Evolutionary conservation across 2,888 invertebrate species (phyloP), one percentile per base, ranked within the genome.

Genomic region (Chrysolina haemoptera): DNA sequence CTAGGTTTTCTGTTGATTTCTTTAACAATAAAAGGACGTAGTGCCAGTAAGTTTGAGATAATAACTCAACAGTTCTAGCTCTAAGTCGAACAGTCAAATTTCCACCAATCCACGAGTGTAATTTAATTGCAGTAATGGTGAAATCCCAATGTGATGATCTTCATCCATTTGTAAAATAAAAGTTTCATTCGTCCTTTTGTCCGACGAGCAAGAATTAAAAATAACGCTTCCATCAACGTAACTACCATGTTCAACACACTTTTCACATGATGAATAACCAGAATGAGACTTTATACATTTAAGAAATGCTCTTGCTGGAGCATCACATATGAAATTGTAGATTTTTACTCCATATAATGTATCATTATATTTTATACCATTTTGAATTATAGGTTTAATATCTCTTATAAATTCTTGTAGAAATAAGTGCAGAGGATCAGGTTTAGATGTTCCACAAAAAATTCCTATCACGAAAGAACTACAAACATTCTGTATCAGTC

Each of bases 391-490:
- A 65, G 20, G 9, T 68, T n/a, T 35, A n/a, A 76, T 16, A 62
- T 76, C 74, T 59, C 18, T 68, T 35, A 76, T 62, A 67, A 76
- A 74, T 20, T 78, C 68, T 59, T 71, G 48, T 41, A 78, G 48
- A 76, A 74, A 74, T 63, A 16, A 22, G 50, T 55, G 35, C 12
- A 75, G 46, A 50, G 71, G 71, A 35, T 43, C 35, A 53, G 74
- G 74, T 74, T 77, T 77, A 43, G 73, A 71, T 50, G n/a, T 67
- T 41, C 74, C 76, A 71, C 68, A 76, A 66, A 72, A 77, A 67
- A 72, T 71, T 18, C 71, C 77, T 27, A 77, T 71, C 53, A 65
- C 70, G 70, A 77, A 76, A 12, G 76, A 70, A n/a, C 43, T 55
- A 53, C 53, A 46, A 62, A 70, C 27, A 70, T 74, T 68, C 62